Evolutionary conservation across 2,113 vertebrate genomes (phyloP).

Genomic region (Ammodytes dubius): DNA sequence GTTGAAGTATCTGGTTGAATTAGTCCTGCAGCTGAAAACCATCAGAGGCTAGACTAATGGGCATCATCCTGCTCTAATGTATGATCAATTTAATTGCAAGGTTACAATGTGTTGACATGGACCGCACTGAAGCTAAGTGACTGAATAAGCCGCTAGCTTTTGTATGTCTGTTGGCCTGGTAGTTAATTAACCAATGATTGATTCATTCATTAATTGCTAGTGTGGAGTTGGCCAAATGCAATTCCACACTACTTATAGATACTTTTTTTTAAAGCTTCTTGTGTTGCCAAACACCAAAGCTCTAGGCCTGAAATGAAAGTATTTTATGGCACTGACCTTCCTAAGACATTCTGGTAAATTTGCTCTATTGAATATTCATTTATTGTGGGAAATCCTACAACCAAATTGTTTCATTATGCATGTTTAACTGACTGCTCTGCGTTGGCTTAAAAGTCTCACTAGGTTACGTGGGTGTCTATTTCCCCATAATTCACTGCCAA

Average conservation of each 20-base stretch:
- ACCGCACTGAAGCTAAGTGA: constrained; percentile 3
- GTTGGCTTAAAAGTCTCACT: too few species aligned
- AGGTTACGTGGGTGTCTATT: neutral
- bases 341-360: neutral
- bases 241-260: neutral
- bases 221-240: neutral
- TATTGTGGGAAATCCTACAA: neutral
- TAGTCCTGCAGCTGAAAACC: constrained; percentile 14
- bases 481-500: neutral
- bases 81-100: constrained; percentile 2
- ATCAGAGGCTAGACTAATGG: constrained; percentile 30
- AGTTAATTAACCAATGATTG: constrained; percentile 19
- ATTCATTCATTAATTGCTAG: constrained; percentile 14
- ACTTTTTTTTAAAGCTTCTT: neutral
- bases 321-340: neutral
- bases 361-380: neutral
- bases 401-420: neutral
- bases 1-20: constrained; percentile 24
- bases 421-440: neutral
- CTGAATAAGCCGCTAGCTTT: constrained; percentile 10
- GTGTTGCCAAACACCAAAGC: constrained; percentile 1
- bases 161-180: constrained; percentile 11
- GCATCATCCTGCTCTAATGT: constrained; percentile 6
- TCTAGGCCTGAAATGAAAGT: neutral
- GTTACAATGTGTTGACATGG: constrained; percentile 24